Base-by-base conservation (phyloP, 2,888 invertebrate genomes). In the Callyntrura guangdongensis region DNA sequence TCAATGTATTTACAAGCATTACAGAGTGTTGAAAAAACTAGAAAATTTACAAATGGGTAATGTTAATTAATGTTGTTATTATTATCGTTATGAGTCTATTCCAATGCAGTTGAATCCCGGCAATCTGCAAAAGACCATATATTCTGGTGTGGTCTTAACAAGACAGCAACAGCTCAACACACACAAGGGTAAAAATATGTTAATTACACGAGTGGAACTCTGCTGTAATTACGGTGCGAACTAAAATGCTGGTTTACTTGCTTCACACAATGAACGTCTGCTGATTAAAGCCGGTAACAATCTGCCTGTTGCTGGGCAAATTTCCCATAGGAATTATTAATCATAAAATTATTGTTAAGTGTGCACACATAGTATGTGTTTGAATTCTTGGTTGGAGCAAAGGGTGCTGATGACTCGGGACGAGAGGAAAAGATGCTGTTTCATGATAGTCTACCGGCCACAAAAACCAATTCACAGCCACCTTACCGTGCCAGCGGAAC, bases 201-300 rank as follows among this genome's bases (percentile, higher is more conserved):
- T 89, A 89, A 91, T 88, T 91, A 77, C 45, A 27, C 56, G 69
- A 56, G 59, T 53, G 59, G 47, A 77, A 17, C 79, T 53, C 69
- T 82, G 86, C 49, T 83, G 92, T 92, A 89, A 91, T 92, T 90
- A 91, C 69, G 69, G 85, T 90, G 90, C 82, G 82, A 90, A 90
- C 67, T 84, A 89, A 86, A 82, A 72, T 81, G 61, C 81, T 77
- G 86, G n/a, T 88, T 88, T 83, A 74, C 25, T 45, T 36, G 27
- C 12, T 74, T 74, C 36, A n/a, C 36, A 56, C 67, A 56, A 25
- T 27, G 8, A 74, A n/a, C 45, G 14, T 64, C 53, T 61, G 88
- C 36, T 83, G 74, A 79, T 89, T 88, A 83, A 59, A 56, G 20
- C 8, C 49, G 14, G 53, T 14, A 53, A 8, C 27, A 82, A 59